Conservation (phyloP, 2,888 invertebrate genomes). For the Drosophila demipolita region DNA sequence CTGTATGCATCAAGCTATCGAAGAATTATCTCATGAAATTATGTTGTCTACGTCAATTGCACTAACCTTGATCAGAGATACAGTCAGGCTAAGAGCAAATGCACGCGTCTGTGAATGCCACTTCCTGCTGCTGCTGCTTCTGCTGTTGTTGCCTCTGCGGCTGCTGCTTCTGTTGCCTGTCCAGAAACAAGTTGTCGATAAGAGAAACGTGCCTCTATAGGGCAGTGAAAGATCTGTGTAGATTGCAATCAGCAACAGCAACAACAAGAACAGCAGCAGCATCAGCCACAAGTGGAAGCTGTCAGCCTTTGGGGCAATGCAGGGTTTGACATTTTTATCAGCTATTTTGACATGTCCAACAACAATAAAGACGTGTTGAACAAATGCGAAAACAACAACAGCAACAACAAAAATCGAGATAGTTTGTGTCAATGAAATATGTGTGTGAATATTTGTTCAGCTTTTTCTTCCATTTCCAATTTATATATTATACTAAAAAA, state of each 20-base stretch:
- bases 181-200: slow-evolving; percentile 48
- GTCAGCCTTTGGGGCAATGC: slow-evolving; percentile 44
- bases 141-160: not conserved
- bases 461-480: slow-evolving; percentile 6
- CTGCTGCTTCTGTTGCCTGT: not conserved
- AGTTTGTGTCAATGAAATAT: slow-evolving; percentile 25
- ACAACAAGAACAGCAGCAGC: slow-evolving; percentile 3
- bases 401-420: not conserved
- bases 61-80: slow-evolving; percentile 56
- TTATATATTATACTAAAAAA: slow-evolving; percentile 12
- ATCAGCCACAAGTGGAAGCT: slow-evolving; percentile 42
- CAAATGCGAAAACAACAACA: slow-evolving; percentile 44
- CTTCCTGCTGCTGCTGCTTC: slow-evolving; percentile 36
- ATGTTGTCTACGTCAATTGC: slow-evolving; percentile 71
- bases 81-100: slow-evolving; percentile 33
- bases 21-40: slow-evolving; percentile 66
- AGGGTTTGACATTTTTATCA: slow-evolving; percentile 57
- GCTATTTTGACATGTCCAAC: slow-evolving; percentile 44
- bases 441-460: slow-evolving; percentile 53
- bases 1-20: slow-evolving; percentile 18
- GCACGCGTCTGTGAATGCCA: slow-evolving; percentile 41
- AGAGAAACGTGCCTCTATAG: slow-evolving; percentile 38
- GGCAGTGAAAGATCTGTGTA: slow-evolving; percentile 50
- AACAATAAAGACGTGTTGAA: slow-evolving; percentile 53
- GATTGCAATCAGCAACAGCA: slow-evolving; percentile 45